Evolutionary conservation across 2,113 vertebrate species (phyloP).

Genomic region (Mesocricetus auratus): DNA sequence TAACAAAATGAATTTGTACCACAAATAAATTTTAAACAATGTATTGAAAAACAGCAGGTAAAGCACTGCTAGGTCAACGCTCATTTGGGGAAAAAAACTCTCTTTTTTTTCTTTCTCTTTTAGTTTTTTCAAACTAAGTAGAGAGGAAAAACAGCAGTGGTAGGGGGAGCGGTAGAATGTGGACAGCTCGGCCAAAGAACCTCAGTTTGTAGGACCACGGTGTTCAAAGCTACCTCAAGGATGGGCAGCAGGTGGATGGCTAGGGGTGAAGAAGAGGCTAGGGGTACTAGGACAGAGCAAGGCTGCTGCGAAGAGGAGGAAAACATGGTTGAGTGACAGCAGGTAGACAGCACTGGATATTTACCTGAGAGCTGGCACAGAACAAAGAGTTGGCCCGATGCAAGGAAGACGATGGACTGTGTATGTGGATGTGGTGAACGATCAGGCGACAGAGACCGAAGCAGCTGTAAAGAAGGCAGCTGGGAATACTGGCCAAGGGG

Average conservation of each 20-base stretch:
- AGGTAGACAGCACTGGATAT: rapidly evolving
- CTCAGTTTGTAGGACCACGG: not conserved
- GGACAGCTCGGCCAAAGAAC: not conserved
- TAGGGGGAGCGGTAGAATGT: not conserved
- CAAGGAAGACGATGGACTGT: not conserved
- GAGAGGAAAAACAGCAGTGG: not conserved
- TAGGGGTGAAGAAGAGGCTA: not conserved
- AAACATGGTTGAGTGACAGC: not conserved
- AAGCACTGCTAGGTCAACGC: not conserved
- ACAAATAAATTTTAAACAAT: not conserved
- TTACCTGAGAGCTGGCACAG: not conserved
- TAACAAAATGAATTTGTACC: not conserved
- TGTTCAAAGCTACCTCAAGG: not conserved
- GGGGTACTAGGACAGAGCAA: not conserved
- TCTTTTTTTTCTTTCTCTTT: not conserved
- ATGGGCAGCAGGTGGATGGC: not conserved
- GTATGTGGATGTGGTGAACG: not conserved
- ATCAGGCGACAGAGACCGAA: not conserved
- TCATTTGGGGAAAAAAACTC: not conserved
- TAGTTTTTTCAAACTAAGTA: not conserved
- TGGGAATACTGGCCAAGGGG: not conserved
- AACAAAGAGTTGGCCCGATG: not conserved
- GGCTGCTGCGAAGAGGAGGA: not conserved
- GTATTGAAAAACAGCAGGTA: not conserved
- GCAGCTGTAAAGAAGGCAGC: not conserved